Evolutionary conservation across 1,140 invertebrate genomes (phyloP), one percentile per base, ranked within the genome.

Genomic region (Brachionus rubens): DNA sequence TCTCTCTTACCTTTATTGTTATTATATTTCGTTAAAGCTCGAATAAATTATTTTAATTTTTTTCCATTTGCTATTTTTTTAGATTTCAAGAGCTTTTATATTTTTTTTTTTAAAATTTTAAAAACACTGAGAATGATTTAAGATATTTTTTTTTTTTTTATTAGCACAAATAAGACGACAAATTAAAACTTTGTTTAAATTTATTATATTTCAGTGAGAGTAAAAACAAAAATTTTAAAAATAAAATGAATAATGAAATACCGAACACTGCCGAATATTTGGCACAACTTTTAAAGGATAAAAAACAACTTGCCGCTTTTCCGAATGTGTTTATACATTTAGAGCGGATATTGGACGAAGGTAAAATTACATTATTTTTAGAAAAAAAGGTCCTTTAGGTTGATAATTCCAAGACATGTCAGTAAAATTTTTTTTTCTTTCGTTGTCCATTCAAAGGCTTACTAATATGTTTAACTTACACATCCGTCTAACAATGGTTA

Each of bases 271-370:
- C 68, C 86, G 97, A 99, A 88, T 99, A 99, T 89, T 89, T 99
- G 89, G 94, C 96, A 85, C 96, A 99, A 88, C 90, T 99, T 87
- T 89, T 99, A 82, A 99, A 99, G 90, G 97, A 99, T 89, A 95
- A 96, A 88, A 98, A 98, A 89, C 95, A 98, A 89, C 89, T 99
- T 82, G 92, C 93, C 81, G 95, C 95, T 83, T 97, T 99, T 87
- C 96, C 97, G 79, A 98, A 96, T 89, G 92, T 98, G 85, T 99
- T 99, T 88, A 90, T 96, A 86, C 97, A 99, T 88, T 90, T 98
- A 82, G 96, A 99, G 87, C 89, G 96, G 85, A 90, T 99, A 80
- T 89, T 99, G 82, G 97, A 99, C 84, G 96, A 99, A 91, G 96
- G 96, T 99, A 90, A 90, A 43, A 30, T 21, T 65, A 62, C n/a